Evolutionary conservation across 1,140 invertebrate species (phyloP), one percentile per base, ranked within the genome.

Genomic region (Frieseomelitta varia): DNA sequence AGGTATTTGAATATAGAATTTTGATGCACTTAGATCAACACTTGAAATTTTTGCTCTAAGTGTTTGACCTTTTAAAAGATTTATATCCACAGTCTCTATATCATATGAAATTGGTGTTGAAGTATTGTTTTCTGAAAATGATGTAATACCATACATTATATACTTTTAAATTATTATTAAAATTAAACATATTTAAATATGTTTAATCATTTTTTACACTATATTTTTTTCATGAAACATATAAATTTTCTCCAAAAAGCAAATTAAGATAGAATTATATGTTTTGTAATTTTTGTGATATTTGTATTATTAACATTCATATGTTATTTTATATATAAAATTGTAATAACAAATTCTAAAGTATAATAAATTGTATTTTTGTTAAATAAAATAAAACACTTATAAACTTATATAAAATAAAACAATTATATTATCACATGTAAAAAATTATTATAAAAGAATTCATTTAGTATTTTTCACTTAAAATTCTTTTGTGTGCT

Each of bases 1-100:
- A n/a, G 92, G 88, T 53, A 95, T 88, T 63, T 94, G 93, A 73
- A 95, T 81, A 77, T 93, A 92, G 86, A 95, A 95, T 69, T 93
- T 93, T 12, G 75, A 80, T 34, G 91, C 83, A n/a, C 81, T 86
- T 77, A 91, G 89, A 24, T 47, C 6, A 47, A 95, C 91, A 85
- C 87, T 92, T 27, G 93, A 93, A 47, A 95, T 88, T 77, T 91
- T 92, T 6, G 91, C 92, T 71, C 89, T 74, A 21, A 95, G 77
- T 24, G 83, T 89, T 84, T 95, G 95, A 72, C 93, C 93, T 39
- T 88, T 85, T 19, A 95, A 88, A 14, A 94, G 87, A 73, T 91
- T 90, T 87, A 94, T 90, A 75, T 95, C 93, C 19, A 94, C 78
- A 81, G 85, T 90, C 51, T 87, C 74, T 34, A 88, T 73, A 61